These are phyloP conservation scores for Oryzias sinensis DNA, from an alignment of 2,797 vertebrate genomes.

Conservation along the genomic window DNA sequence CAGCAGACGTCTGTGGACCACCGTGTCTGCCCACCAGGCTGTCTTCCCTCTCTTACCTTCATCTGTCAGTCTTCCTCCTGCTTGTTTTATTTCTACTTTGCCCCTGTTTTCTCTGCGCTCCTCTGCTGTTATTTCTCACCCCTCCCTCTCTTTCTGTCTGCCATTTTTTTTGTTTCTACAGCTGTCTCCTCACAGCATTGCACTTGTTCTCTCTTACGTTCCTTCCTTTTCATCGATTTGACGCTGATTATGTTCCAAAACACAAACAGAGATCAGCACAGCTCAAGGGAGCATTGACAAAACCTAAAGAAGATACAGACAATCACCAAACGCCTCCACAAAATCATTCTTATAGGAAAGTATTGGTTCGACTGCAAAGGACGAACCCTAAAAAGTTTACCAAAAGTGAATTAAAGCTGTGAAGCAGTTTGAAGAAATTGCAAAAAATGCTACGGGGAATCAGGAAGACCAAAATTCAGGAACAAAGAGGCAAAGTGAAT, in stretches of 20 bases:
- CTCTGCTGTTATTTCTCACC: slow-evolving; percentile 43
- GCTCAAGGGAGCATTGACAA: no score
- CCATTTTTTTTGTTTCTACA: slow-evolving; percentile 54
- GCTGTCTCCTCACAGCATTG: slow-evolving; percentile 41
- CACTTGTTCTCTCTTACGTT: slow-evolving; percentile 38
- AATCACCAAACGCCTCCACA: no score
- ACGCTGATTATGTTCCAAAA: background rate
- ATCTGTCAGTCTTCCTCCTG: slow-evolving; percentile 39
- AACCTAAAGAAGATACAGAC: no score
- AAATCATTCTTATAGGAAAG: no score
- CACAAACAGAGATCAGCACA: no score
- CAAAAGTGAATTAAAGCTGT: no score
- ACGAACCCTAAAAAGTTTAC: no score
- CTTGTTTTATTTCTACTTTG: slow-evolving; percentile 30
- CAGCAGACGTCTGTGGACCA: slow-evolving; percentile 70
- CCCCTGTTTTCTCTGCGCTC: slow-evolving; percentile 26
- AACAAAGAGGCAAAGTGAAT: no score
- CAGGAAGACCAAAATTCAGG: no score
- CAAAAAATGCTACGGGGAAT: no score
- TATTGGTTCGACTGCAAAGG: no score
- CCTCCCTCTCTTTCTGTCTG: slow-evolving; percentile 30
- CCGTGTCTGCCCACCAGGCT: slow-evolving; percentile 69
- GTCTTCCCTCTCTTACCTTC: slow-evolving; percentile 43
- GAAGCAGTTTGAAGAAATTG: no score
- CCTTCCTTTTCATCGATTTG: slow-evolving; percentile 5